Conservation (phyloP, 2,113 vertebrate species). For the Mesembrinibis cayennensis region DNA sequence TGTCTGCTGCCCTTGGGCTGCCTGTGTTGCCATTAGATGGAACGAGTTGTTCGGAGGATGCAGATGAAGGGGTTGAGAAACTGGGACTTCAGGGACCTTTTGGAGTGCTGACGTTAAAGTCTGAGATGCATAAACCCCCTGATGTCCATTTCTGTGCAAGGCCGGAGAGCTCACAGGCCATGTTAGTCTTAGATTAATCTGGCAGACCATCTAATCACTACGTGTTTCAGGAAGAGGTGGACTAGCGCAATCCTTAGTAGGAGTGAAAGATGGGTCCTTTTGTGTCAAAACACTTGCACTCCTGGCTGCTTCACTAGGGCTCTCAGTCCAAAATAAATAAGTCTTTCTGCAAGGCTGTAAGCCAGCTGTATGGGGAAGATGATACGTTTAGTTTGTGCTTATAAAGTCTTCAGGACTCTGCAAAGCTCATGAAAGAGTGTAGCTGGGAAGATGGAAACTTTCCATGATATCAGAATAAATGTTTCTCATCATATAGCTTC, state of each 20-base stretch:
- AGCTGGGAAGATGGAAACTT: not conserved
- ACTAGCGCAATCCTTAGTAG: not conserved
- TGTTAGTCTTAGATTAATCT: not conserved
- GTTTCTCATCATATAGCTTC: not conserved
- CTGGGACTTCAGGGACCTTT: not conserved
- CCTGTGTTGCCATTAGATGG: not conserved
- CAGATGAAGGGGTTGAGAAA: not conserved
- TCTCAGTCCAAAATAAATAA: not conserved
- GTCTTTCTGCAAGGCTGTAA: not conserved
- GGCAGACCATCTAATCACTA: not conserved
- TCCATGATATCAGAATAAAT: not conserved
- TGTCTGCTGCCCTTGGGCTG: not conserved
- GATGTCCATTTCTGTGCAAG: not conserved
- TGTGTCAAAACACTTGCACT: not conserved
- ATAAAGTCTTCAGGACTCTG: not conserved
- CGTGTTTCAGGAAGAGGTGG: not conserved
- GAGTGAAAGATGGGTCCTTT: not conserved
- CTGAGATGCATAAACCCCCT: not conserved
- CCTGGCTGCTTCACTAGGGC: not conserved
- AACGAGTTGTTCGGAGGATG: not conserved
- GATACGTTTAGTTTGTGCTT: not conserved
- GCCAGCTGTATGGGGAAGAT: not conserved
- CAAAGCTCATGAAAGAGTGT: not conserved
- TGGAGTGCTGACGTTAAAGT: not conserved
- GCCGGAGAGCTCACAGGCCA: not conserved